phyloP scores from a whole-genome alignment of 2,888 invertebrate genomes.

The Diarsia dahlii region DNA sequence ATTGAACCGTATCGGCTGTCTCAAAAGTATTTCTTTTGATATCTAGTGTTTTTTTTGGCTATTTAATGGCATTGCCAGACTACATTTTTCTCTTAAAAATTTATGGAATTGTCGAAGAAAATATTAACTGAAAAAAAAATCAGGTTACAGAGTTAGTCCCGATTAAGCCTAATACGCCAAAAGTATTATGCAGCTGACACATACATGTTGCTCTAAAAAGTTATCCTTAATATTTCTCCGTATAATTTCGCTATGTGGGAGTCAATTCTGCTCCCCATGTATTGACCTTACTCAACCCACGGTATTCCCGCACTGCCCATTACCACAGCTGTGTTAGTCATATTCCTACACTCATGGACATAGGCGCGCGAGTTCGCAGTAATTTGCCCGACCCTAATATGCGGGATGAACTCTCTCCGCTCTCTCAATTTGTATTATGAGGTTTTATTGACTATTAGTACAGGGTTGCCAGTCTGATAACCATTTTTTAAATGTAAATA shows the following conservation, averaged over 20 bases:
- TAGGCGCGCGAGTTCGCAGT: constrained; percentile 58
- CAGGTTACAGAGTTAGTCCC: neutral
- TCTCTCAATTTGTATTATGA: constrained; percentile 73
- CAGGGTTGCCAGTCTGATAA: constrained; percentile 70
- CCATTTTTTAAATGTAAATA: too few species aligned
- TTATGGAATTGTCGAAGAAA: neutral
- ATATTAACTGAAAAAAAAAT: neutral
- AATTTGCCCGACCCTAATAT: constrained; percentile 78
- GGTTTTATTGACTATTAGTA: constrained; percentile 68
- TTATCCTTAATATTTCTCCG: neutral
- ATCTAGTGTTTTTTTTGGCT: too few species aligned
- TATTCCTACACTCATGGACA: constrained; percentile 44
- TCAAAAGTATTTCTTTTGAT: neutral
- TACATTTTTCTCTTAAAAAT: neutral
- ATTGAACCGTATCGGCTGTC: neutral
- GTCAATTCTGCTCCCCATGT: constrained; percentile 18
- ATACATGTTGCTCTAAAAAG: neutral
- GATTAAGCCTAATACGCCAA: neutral
- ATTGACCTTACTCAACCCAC: constrained; percentile 56
- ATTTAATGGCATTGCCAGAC: too few species aligned
- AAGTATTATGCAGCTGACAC: neutral
- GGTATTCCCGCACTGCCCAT: constrained; percentile 11
- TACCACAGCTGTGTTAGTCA: constrained; percentile 49
- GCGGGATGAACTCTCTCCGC: constrained; percentile 74
- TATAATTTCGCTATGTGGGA: constrained; percentile 16